Conservation (phyloP, 2,113 vertebrate genomes). For the Lepus americanus region DNA sequence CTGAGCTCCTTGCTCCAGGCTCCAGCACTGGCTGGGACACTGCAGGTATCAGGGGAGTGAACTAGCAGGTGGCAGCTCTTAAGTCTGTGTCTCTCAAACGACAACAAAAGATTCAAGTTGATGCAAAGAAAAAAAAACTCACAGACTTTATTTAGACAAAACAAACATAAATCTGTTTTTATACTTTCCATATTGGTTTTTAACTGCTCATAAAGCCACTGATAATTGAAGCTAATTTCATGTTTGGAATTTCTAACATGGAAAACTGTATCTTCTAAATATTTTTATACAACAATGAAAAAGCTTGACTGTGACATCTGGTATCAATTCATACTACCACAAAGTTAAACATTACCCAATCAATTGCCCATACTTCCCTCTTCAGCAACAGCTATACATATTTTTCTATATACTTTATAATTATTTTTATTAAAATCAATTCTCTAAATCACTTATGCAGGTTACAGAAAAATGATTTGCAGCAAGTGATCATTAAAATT, state of each 20-base stretch:
- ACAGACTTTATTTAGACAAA: background rate
- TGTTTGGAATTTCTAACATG: constrained; percentile 25
- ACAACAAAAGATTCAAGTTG: background rate
- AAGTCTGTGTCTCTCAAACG: no score
- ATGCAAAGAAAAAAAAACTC: background rate
- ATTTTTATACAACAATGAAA: constrained; percentile 26
- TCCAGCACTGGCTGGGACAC: no score
- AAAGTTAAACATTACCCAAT: background rate
- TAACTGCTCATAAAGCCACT: constrained; percentile 37
- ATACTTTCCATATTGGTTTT: constrained; percentile 14
- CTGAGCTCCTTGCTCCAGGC: no score
- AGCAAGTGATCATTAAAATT: constrained; percentile 26
- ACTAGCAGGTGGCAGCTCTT: no score
- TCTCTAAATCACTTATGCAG: background rate
- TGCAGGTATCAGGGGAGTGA: no score
- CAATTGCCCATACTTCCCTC: background rate
- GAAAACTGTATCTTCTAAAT: constrained; percentile 21
- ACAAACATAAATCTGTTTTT: background rate
- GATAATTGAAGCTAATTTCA: constrained; percentile 46
- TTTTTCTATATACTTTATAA: background rate
- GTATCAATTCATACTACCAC: background rate
- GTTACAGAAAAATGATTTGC: background rate
- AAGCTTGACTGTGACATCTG: background rate
- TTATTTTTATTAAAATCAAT: background rate
- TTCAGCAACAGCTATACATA: background rate